Evolutionary conservation across 2,113 vertebrate genomes (phyloP).

Genomic region (Drymodes brunneopygia): DNA sequence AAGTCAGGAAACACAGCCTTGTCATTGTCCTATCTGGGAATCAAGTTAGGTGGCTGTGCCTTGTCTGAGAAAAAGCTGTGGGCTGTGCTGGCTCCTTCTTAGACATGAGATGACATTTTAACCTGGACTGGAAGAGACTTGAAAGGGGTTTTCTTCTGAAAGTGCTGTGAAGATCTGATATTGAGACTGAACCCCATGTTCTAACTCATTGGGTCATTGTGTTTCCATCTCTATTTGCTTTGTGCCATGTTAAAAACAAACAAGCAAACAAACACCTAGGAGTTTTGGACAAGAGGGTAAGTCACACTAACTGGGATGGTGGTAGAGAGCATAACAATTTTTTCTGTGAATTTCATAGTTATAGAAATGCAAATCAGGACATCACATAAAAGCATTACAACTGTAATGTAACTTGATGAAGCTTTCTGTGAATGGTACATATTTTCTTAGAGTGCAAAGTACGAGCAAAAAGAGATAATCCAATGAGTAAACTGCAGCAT

Average conservation of each 20-base stretch:
- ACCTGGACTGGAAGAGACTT: not conserved
- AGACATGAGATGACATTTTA: not conserved
- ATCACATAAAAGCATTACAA: not conserved
- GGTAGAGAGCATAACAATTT: not conserved
- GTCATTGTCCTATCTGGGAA: not conserved
- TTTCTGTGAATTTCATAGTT: not conserved
- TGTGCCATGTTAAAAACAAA: not conserved
- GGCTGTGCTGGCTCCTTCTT: not conserved
- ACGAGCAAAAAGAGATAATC: not conserved
- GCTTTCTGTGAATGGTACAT: not conserved
- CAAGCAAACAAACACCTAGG: not conserved
- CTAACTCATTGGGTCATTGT: not conserved
- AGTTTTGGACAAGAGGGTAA: not conserved
- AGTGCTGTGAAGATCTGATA: not conserved
- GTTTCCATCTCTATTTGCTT: not conserved
- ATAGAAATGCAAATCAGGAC: not conserved
- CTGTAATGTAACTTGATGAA: not conserved
- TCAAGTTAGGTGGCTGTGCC: rapidly evolving
- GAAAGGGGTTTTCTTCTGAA: not conserved
- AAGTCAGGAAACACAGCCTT: not conserved
- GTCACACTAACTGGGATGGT: not conserved
- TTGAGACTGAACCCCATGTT: not conserved
- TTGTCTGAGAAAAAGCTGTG: not conserved
- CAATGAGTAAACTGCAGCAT: not conserved
- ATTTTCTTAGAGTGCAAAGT: not conserved